Evolutionary conservation across 2,797 vertebrate genomes (phyloP).

Genomic region (Rallus crepitans): DNA sequence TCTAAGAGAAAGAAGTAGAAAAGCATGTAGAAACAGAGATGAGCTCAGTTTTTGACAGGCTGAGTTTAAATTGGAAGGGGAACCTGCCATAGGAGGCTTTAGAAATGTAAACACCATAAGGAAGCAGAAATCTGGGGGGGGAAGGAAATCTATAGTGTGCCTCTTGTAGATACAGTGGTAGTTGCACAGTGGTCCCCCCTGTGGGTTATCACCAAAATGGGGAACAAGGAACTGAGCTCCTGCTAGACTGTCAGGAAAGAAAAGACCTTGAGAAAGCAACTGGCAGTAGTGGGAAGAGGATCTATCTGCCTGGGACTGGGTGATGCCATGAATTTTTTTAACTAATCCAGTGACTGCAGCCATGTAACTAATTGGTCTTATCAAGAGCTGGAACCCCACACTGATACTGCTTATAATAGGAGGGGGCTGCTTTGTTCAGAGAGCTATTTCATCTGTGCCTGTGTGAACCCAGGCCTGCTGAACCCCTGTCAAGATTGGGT

Average conservation of each 20-base stretch:
- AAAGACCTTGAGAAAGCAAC: neutral
- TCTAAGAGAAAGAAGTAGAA: neutral
- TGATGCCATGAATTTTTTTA: neutral
- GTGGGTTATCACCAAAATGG: neutral
- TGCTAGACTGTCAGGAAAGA: neutral
- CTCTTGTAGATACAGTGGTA: neutral
- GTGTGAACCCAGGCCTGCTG: neutral
- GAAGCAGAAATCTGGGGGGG: neutral
- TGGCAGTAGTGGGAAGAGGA: neutral
- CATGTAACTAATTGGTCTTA: neutral
- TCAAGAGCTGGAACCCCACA: rapidly evolving
- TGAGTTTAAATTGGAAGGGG: neutral
- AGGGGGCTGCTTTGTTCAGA: neutral
- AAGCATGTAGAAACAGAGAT: neutral
- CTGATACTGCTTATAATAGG: neutral
- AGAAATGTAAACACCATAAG: neutral
- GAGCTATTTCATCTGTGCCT: neutral
- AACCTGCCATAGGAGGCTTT: neutral
- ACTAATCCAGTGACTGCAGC: neutral
- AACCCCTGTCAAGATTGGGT: neutral
- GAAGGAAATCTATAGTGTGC: neutral
- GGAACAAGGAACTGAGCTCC: neutral
- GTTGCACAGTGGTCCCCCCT: neutral
- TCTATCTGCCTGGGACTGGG: neutral
- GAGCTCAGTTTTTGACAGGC: neutral